Evolutionary conservation across 2,113 vertebrate genomes (phyloP), one percentile per base, ranked within the genome.

Genomic region (Python bivittatus): DNA sequence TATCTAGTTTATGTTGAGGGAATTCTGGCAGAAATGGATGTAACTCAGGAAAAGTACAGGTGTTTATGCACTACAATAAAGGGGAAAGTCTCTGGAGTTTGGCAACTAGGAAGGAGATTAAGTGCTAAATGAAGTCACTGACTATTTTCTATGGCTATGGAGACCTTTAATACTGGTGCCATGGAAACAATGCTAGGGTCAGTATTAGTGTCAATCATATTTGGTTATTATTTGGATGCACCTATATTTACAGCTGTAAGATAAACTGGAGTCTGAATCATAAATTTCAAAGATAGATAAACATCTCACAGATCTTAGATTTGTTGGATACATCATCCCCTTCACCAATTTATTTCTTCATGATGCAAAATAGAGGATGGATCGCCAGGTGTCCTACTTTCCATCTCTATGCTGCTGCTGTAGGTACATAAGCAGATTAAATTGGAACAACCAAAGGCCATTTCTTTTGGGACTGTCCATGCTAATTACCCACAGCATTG

Each of bases 41-140:
- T 87, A 93, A 92, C n/a, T 1, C 1, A 92, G 79, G 60, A 94
- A 57, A 89, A 33, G 15, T 29, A 57, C 68, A 86, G 3, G 15
- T 88, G 1, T 33, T 8, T 86, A 17, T 90, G 17, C 44, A 42
- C 1, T 92, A 58, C 1, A 93, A 2, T 56, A 89, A 54, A 90
- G 42, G 8, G 5, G 85, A 91, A 94, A 64, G 68, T 54, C 0
- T 91, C 1, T 92, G 15, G 44, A 27, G 23, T 11, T 61, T 13
- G 89, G n/a, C 86, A 88, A 4, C 15, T 86, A 33, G 93, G 60
- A 8, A 1, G 58, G 27, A 89, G 57, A 44, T 20, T 0, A 17
- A 79, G 20, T 9, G 0, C 38, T 8, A 1, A 3, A 0, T 42
- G 22, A 0, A 84, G 0, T 88, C 23, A 90, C 89, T 93, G 23